phyloP scores from a whole-genome alignment of 1,140 invertebrate species.

The Bombus soroeensis region DNA sequence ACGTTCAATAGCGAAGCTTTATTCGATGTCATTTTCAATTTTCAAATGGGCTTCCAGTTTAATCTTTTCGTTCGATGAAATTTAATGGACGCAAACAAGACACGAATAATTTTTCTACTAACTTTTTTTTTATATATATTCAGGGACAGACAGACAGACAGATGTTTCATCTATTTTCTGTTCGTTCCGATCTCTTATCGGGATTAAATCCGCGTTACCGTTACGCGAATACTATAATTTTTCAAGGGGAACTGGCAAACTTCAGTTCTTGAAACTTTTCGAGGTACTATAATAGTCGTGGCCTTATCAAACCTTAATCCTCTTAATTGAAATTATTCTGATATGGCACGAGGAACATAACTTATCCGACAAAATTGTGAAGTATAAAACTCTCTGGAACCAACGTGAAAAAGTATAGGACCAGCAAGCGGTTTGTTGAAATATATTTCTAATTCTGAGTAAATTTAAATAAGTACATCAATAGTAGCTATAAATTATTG shows the following conservation, averaged over 20 bases:
- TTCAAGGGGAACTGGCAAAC: neutral
- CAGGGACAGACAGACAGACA: neutral
- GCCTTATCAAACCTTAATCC: slow-evolving; percentile 14
- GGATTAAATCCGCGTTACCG: neutral
- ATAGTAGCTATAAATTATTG: no score
- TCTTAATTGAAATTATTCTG: slow-evolving; percentile 4
- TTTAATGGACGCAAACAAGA: slow-evolving; percentile 1
- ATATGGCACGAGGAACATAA: neutral
- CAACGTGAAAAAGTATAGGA: neutral
- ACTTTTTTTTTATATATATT: neutral
- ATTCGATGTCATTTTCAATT: neutral
- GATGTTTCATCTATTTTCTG: neutral
- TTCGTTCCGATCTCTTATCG: neutral
- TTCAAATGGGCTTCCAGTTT: neutral
- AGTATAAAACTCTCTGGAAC: neutral
- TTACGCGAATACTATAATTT: neutral
- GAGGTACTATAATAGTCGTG: neutral
- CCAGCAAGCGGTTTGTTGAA: neutral
- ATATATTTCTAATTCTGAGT: neutral
- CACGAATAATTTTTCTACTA: neutral
- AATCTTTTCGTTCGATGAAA: neutral
- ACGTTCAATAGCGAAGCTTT: neutral
- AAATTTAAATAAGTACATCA: neutral
- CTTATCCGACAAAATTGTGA: neutral
- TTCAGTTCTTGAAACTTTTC: slow-evolving; percentile 5